These are phyloP conservation scores for Sebastes matsubarae DNA, from an alignment of 2,797 vertebrate species.

Conservation along the genomic window DNA sequence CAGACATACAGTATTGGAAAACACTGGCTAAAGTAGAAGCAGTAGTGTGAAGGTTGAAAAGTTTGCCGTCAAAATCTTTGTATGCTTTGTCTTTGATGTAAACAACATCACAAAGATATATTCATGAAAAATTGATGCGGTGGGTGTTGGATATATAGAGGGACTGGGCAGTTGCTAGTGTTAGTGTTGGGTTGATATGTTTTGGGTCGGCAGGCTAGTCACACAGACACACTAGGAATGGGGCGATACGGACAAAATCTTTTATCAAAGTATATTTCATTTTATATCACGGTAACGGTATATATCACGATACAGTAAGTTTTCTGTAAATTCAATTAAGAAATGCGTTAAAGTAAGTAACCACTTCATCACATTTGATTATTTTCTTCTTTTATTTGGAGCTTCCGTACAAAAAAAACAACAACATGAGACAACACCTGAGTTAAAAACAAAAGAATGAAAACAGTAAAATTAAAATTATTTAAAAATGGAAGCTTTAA, in stretches of 20 bases:
- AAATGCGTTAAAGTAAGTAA: rapidly evolving
- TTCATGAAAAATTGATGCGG: slow-evolving; percentile 1
- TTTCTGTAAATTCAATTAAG: no score
- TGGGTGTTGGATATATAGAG: neutral
- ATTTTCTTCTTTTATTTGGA: no score
- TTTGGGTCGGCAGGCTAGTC: neutral
- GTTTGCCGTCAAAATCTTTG: neutral
- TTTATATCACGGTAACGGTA: no score
- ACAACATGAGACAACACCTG: no score
- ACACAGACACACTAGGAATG: neutral
- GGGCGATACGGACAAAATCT: no score
- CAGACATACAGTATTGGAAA: neutral
- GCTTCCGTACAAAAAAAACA: no score
- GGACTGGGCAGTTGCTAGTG: neutral
- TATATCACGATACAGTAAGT: no score
- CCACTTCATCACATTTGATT: no score
- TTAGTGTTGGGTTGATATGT: neutral
- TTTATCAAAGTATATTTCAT: rapidly evolving
- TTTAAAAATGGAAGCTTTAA: no score
- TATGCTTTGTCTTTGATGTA: neutral
- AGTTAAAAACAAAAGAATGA: no score
- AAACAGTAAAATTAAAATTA: no score
- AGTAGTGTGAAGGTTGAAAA: neutral
- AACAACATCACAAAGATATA: neutral
- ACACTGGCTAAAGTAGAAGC: neutral